Evolutionary conservation across 2,888 invertebrate species (phyloP).

Genomic region (Conchocele bisecta): DNA sequence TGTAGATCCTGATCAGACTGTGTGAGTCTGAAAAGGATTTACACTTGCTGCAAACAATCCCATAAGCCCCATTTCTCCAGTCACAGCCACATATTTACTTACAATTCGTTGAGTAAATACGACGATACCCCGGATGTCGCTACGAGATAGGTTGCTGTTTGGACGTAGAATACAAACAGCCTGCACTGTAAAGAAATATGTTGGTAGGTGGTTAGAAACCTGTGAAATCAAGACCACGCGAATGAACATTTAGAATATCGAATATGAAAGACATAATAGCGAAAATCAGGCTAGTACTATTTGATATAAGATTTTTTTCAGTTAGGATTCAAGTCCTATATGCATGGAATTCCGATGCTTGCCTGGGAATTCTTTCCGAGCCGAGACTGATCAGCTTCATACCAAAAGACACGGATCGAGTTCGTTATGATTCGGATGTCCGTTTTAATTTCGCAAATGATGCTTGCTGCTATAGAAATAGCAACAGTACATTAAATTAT

Average conservation of each 20-base stretch:
- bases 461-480: no score
- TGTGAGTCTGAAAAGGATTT: neutral
- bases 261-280: constrained; percentile 43
- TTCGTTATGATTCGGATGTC: no score
- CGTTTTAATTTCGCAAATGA: no score
- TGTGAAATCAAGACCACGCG: no score
- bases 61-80: no score
- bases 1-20: no score
- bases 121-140: constrained; percentile 33
- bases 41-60: no score
- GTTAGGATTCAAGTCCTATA: constrained; percentile 24
- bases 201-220: no score
- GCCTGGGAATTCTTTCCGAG: no score
- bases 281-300: constrained; percentile 26
- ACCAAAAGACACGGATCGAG: no score
- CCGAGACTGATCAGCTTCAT: no score
- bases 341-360: constrained; percentile 43
- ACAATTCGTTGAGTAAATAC: constrained; percentile 54
- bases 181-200: constrained; percentile 35
- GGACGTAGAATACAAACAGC: constrained; percentile 44
- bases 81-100: constrained; percentile 14
- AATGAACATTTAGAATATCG: constrained; percentile 31
- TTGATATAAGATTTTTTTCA: constrained; percentile 35
- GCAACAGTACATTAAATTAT: no score
- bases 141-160: constrained; percentile 28